These are phyloP conservation scores for Alentia gelatinosa DNA, from an alignment of 2,888 invertebrate genomes.

Conservation along the genomic window DNA sequence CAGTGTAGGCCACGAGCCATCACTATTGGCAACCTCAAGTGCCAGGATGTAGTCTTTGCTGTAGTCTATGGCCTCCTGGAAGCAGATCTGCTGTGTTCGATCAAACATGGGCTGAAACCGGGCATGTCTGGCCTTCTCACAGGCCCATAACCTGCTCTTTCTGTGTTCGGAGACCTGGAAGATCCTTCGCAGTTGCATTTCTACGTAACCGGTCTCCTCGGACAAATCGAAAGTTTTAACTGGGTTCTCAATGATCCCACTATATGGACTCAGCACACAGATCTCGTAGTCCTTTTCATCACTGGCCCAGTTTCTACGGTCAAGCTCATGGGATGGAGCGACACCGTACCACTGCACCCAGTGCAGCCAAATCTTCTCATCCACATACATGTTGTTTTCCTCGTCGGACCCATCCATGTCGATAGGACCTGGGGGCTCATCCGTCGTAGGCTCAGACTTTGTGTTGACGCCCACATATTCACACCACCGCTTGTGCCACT, in stretches of 20 bases:
- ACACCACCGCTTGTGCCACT: constrained; percentile 63
- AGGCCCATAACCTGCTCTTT: constrained; percentile 62
- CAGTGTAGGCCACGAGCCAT: constrained; percentile 61
- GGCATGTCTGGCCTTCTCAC: constrained; percentile 61
- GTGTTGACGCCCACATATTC: constrained; percentile 60
- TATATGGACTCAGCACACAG: constrained; percentile 63
- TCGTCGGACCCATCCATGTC: constrained; percentile 63
- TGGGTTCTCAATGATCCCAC: constrained; percentile 63
- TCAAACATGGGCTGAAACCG: constrained; percentile 60
- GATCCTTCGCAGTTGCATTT: constrained; percentile 63
- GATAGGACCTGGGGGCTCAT: constrained; percentile 54
- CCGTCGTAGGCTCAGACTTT: neutral
- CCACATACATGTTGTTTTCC: constrained; percentile 66
- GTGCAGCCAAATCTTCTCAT: constrained; percentile 69
- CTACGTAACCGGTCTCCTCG: constrained; percentile 64
- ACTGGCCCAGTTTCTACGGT: constrained; percentile 65
- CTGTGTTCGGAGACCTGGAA: constrained; percentile 59
- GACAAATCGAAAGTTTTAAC: constrained; percentile 63
- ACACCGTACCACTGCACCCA: constrained; percentile 69
- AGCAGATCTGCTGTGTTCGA: constrained; percentile 60
- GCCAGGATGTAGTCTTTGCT: constrained; percentile 63
- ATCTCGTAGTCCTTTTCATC: constrained; percentile 67
- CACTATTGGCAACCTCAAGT: constrained; percentile 60
- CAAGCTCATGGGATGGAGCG: constrained; percentile 62
- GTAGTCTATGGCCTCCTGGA: constrained; percentile 59